Percentiles rank a stretch among this genome's conserved stretches.
Conservation (phyloP, 2,888 invertebrate species). For the Aphidius colemani region DNA sequence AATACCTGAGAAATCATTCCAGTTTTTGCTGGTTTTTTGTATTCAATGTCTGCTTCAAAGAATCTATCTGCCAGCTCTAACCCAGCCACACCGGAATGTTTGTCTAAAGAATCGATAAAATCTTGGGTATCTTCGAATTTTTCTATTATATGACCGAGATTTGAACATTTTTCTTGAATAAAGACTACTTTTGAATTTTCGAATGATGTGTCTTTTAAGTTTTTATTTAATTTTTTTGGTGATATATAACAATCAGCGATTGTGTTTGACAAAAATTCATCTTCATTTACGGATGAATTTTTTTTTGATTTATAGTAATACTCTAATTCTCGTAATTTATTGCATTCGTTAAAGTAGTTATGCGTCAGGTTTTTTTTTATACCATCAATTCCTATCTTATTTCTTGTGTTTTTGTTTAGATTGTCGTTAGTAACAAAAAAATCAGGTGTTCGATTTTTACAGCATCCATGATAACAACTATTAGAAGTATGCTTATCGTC, state of each 20-base stretch:
- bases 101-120: constrained; percentile 51
- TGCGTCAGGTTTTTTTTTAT: too few relatives aligned
- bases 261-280: too few relatives aligned
- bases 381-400: too few relatives aligned
- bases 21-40: not conserved
- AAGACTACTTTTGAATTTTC: constrained; percentile 24
- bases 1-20: constrained; percentile 28
- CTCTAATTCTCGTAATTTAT: too few relatives aligned
- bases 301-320: too few relatives aligned
- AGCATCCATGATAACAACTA: constrained; percentile 42
- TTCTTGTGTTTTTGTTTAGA: constrained; percentile 20
- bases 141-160: constrained; percentile 46
- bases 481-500: constrained; percentile 19
- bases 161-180: constrained; percentile 41
- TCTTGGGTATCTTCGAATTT: constrained; percentile 49
- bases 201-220: not conserved
- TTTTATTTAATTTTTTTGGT: not conserved
- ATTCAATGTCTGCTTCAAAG: constrained; percentile 28
- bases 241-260: too few relatives aligned
- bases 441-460: constrained; percentile 36
- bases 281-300: too few relatives aligned
- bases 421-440: constrained; percentile 23
- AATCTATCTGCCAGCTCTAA: constrained; percentile 50
- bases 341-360: too few relatives aligned
- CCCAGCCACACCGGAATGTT: constrained; percentile 47